phyloP scores from a whole-genome alignment of 1,140 invertebrate genomes.

The Trachelipus rathkii region DNA sequence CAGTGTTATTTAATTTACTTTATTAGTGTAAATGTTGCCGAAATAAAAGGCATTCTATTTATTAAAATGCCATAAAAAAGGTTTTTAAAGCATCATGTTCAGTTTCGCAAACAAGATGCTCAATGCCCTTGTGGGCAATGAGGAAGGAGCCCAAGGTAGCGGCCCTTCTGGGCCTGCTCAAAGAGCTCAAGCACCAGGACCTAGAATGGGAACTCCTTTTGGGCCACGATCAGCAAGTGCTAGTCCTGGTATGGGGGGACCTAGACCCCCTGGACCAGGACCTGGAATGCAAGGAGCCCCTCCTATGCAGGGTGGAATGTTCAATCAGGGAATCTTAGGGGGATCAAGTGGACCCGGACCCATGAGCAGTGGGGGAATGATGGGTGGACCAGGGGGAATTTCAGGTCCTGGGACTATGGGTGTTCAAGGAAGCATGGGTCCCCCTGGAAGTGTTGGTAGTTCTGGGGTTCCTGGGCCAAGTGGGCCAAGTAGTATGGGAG shows the following conservation, averaged over 20 bases:
- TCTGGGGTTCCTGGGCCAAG: constrained; percentile 4
- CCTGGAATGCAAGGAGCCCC: constrained; percentile 19
- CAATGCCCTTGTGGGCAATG: constrained; percentile 52
- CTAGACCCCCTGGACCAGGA: constrained; percentile 32
- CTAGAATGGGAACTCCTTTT: constrained; percentile 36
- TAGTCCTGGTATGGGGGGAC: constrained; percentile 23
- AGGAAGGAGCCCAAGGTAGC: constrained; percentile 45
- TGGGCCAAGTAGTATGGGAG: constrained; percentile 17
- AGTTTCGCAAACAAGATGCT: constrained; percentile 54
- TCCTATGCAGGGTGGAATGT: constrained; percentile 23
- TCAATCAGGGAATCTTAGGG: not conserved
- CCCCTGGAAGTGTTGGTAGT: constrained; percentile 11
- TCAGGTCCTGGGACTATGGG: not conserved
- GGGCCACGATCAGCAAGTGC: constrained; percentile 35
- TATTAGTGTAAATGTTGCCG: not conserved
- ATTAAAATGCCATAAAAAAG: not conserved
- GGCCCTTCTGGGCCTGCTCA: not conserved
- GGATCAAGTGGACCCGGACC: constrained; percentile 5
- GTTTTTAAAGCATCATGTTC: constrained; percentile 48
- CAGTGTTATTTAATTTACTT: not conserved
- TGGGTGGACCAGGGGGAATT: not conserved
- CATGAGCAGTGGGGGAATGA: constrained; percentile 8
- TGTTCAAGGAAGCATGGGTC: not conserved
- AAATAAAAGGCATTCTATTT: not conserved
- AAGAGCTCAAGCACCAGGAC: constrained; percentile 26